A percentile compares a stretch with the other conserved stretches of the same genome.
These are phyloP conservation scores for Ochotona curzoniae DNA, from an alignment of 2,113 vertebrate genomes.

Conservation along the genomic window DNA sequence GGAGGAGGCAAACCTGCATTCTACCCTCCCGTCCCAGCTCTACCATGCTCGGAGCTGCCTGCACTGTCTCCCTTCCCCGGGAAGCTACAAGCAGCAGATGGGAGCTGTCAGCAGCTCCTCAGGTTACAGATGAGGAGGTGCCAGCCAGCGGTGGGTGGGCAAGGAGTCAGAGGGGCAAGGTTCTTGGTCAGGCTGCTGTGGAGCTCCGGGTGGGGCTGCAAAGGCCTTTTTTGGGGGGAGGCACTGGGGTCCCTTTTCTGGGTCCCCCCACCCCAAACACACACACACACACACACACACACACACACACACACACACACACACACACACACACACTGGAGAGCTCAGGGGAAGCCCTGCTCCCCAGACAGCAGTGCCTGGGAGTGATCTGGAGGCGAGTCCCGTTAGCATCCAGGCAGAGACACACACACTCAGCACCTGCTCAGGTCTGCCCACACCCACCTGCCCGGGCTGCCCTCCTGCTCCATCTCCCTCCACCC, in stretches of 20 bases:
- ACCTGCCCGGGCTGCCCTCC: not conserved
- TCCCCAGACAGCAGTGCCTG: not conserved
- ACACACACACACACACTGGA: not conserved
- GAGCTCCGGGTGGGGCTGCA: not conserved
- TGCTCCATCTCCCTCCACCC: no score
- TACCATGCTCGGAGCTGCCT: not conserved
- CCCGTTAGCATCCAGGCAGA: not conserved
- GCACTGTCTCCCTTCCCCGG: not conserved
- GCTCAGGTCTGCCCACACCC: rapidly evolving
- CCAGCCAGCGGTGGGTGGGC: not conserved
- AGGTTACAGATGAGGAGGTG: slow-evolving; percentile 48
- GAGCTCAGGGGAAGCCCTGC: not conserved
- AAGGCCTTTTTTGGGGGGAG: not conserved
- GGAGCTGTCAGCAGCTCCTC: slow-evolving; percentile 29
- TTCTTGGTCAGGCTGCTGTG: not conserved
- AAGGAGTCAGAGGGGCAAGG: not conserved
- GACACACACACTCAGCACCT: not conserved
- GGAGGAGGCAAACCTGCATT: not conserved
- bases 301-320: no score
- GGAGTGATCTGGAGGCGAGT: not conserved
- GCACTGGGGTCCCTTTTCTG: not conserved
- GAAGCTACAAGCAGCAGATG: slow-evolving; percentile 55
- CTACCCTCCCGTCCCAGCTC: not conserved
- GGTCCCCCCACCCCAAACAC: no score
- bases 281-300: no score